These are phyloP conservation scores for Biston betularia DNA, from an alignment of 2,888 invertebrate genomes.

Conservation along the genomic window DNA sequence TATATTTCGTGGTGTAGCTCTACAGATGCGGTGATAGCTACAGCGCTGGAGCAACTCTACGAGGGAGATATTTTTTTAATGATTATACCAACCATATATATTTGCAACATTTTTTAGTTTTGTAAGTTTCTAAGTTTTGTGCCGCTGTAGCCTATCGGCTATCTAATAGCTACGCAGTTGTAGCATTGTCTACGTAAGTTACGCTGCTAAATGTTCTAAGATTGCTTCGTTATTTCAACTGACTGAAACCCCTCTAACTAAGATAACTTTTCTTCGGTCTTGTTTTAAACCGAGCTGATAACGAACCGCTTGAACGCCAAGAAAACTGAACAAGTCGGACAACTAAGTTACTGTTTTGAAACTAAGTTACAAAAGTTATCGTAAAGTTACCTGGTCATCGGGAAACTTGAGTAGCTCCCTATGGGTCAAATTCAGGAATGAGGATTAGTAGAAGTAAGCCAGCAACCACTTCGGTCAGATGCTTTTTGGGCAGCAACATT, in stretches of 20 bases:
- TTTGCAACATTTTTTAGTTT: no score
- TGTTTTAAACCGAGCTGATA: slow-evolving; percentile 16
- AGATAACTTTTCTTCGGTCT: slow-evolving; percentile 12
- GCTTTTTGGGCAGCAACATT: no score
- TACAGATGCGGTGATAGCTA: slow-evolving; percentile 37
- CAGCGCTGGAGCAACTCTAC: slow-evolving; percentile 36
- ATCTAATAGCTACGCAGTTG: not conserved
- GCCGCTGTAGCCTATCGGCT: no score
- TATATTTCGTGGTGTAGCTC: slow-evolving; percentile 17
- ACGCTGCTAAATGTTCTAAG: not conserved
- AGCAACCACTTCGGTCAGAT: not conserved
- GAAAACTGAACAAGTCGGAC: slow-evolving; percentile 13
- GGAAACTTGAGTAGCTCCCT: not conserved
- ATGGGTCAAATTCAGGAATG: not conserved
- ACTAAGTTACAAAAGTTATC: slow-evolving; percentile 15
- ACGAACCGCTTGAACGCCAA: slow-evolving; percentile 2
- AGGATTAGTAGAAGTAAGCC: not conserved
- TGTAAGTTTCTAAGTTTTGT: no score
- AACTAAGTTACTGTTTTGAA: slow-evolving; percentile 10
- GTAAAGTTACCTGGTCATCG: slow-evolving; percentile 6
- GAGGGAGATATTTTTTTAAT: not conserved
- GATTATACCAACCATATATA: no score
- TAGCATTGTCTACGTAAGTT: not conserved
- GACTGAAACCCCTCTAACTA: not conserved
- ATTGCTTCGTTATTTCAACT: slow-evolving; percentile 4